These are phyloP conservation scores for Anguilla rostrata DNA, from an alignment of 2,113 vertebrate species.

Conservation along the genomic window DNA sequence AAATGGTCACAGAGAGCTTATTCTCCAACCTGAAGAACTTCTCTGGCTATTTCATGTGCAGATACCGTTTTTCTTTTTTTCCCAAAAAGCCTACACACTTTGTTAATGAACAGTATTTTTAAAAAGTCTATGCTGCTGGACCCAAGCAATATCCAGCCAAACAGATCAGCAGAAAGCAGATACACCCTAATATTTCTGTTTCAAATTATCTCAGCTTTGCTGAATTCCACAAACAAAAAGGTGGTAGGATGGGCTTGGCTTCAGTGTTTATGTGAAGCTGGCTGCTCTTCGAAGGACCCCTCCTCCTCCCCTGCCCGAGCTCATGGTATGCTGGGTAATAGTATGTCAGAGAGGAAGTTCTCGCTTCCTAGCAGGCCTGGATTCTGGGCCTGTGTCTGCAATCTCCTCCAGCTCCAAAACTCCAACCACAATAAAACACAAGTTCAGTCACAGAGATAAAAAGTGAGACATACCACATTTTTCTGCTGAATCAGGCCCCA, in stretches of 20 bases:
- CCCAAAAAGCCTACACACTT: neutral
- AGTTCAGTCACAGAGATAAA: neutral
- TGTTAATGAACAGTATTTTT: neutral
- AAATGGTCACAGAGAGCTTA: neutral
- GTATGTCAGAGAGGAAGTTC: neutral
- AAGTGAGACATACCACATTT: neutral
- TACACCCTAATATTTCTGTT: slow-evolving; percentile 17
- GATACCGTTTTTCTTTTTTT: neutral
- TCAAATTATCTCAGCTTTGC: neutral
- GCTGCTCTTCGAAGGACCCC: neutral
- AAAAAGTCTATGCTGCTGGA: neutral
- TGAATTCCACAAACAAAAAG: slow-evolving; percentile 14
- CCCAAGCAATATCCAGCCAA: neutral
- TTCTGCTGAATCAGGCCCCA: too few species aligned
- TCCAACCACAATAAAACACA: neutral
- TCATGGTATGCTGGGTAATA: neutral
- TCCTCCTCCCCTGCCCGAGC: neutral
- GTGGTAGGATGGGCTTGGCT: slow-evolving; percentile 8
- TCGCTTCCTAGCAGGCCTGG: neutral
- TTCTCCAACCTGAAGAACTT: neutral
- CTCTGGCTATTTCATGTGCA: neutral
- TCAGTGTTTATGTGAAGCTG: neutral
- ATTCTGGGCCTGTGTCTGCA: neutral
- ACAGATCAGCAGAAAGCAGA: slow-evolving; percentile 2
- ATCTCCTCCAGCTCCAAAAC: neutral